A percentile compares a stretch with the other conserved stretches of the same genome.
phyloP scores from a whole-genome alignment of 2,888 invertebrate genomes.

The Synergus laeviventris region DNA sequence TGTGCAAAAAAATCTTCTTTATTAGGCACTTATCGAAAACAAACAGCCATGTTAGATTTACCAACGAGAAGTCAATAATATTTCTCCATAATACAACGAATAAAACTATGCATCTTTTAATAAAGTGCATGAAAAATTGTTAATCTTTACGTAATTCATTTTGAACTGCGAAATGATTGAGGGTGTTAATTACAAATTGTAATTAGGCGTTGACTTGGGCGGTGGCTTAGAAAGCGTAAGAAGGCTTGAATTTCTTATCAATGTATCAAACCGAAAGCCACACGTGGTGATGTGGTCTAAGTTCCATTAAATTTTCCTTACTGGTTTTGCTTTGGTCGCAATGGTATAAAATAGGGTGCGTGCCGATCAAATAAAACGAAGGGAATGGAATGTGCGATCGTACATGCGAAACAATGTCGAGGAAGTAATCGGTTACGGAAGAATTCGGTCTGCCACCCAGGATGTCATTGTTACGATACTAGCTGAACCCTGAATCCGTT shows the following conservation, averaged over 20 bases:
- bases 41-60: not conserved
- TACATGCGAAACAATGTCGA: slow-evolving; percentile 49
- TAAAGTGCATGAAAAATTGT: too few species aligned
- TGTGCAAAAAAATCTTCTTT: not conserved
- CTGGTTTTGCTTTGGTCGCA: not conserved
- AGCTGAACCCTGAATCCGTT: slow-evolving; percentile 39
- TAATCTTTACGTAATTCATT: not conserved
- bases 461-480: slow-evolving; percentile 39
- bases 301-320: not conserved
- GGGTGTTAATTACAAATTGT: slow-evolving; percentile 32
- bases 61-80: not conserved
- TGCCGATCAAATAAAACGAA: not conserved
- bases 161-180: slow-evolving; percentile 21
- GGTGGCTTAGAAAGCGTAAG: slow-evolving; percentile 30
- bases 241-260: slow-evolving; percentile 29
- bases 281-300: not conserved
- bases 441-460: slow-evolving; percentile 48
- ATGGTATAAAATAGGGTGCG: not conserved
- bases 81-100: not conserved
- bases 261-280: not conserved
- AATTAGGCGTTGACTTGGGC: slow-evolving; percentile 16
- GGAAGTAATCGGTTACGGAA: slow-evolving; percentile 55
- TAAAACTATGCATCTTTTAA: too few species aligned
- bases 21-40: not conserved
- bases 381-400: slow-evolving; percentile 10